phyloP scores from a whole-genome alignment of 2,797 vertebrate species.

The Zenarchopterus dispar region DNA sequence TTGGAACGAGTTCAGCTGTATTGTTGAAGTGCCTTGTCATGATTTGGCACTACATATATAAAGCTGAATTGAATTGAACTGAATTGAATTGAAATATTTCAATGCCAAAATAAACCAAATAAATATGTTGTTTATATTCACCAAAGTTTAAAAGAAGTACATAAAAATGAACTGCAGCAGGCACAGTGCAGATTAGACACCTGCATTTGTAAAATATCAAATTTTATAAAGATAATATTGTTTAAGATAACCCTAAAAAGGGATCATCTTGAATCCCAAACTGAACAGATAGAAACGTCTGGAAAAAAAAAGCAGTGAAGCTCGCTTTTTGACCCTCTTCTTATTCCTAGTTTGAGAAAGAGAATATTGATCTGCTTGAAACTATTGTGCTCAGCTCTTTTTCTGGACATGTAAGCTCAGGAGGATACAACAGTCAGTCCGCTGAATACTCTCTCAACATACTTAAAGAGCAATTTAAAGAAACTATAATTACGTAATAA shows the following conservation, averaged over 20 bases:
- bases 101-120: too few species aligned
- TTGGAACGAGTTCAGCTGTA: too few species aligned
- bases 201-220: too few species aligned
- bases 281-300: conserved; percentile 49
- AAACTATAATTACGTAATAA: background rate
- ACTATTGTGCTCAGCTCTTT: conserved; percentile 64
- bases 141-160: background rate
- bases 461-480: background rate
- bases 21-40: too few species aligned
- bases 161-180: background rate
- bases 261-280: conserved; percentile 13
- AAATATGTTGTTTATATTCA: background rate
- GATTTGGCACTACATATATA: too few species aligned
- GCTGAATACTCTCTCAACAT: conserved; percentile 8
- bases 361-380: conserved; percentile 61
- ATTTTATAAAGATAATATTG: background rate
- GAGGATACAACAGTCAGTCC: conserved; percentile 40
- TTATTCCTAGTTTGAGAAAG: conserved; percentile 53
- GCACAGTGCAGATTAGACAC: background rate
- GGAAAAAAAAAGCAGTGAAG: conserved; percentile 43
- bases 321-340: conserved; percentile 42
- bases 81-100: too few species aligned
- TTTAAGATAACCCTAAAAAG: conserved; percentile 26
- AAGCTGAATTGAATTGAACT: too few species aligned
- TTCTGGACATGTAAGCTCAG: conserved; percentile 49